These are phyloP conservation scores for Eustalomyia histrio DNA, from an alignment of 2,888 invertebrate species.

Conservation along the genomic window DNA sequence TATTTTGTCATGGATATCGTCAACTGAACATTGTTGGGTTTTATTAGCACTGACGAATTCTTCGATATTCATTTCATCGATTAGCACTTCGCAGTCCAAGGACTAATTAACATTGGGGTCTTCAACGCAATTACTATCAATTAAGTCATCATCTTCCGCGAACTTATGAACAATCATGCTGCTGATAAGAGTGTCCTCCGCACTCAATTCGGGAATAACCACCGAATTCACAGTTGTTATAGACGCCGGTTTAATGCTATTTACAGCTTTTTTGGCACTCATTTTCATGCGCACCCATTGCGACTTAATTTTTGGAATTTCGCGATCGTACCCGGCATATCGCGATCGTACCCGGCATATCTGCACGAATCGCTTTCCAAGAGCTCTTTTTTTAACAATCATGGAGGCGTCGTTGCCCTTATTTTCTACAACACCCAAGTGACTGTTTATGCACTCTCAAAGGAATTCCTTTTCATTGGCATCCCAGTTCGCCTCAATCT, in stretches of 20 bases:
- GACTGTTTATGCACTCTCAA: conserved; percentile 8
- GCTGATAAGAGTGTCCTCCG: conserved; percentile 6
- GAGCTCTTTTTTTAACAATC: neutral
- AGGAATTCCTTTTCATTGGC: conserved; percentile 11
- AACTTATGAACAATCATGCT: conserved; percentile 17
- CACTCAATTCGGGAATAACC: conserved; percentile 13
- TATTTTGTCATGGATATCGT: conserved; percentile 3
- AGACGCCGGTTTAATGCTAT: conserved; percentile 10
- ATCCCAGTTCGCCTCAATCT: conserved; percentile 24
- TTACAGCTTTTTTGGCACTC: conserved; percentile 33
- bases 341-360: conserved; percentile 14
- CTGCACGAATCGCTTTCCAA: conserved; percentile 7
- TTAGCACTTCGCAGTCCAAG: neutral
- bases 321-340: conserved; percentile 23
- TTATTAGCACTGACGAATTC: neutral
- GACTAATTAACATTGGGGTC: neutral
- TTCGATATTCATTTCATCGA: neutral
- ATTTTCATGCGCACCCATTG: conserved; percentile 42
- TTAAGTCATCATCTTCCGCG: conserved; percentile 23
- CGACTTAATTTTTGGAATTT: conserved; percentile 27
- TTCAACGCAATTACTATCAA: conserved; percentile 17
- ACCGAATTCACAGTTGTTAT: neutral
- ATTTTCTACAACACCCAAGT: conserved; percentile 10
- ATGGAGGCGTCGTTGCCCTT: conserved; percentile 24
- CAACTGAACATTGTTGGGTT: neutral